Evolutionary conservation across 2,888 invertebrate genomes (phyloP), one percentile per base, ranked within the genome.

Genomic region (Aleiodes alternator): DNA sequence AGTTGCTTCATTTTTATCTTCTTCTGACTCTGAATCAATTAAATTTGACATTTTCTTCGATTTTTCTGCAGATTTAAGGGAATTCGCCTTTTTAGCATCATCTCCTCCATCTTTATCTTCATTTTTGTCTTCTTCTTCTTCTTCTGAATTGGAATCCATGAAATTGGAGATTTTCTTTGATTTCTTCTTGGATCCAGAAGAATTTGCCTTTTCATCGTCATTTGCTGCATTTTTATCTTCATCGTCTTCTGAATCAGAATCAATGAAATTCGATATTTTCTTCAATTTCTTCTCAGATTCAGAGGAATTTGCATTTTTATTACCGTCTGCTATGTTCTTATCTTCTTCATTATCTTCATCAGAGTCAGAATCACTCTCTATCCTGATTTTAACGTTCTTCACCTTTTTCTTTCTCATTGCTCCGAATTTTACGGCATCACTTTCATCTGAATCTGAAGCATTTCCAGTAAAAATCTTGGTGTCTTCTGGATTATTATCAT

Each of bases 11-110:
- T 23, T 23, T 23, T 23, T 23, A 2, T 78, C 70, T 59, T 79
- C 81, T 53, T 84, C 84, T 5, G 84, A 84, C 66, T 85, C 85
- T 51, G 84, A 80, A 77, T 85, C 84, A 11, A 85, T 72, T 57
- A 85, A 50, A 9, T 57, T 72, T 55, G 76, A 82, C 4, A 82
- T 50, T 66, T 78, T 79, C 7, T 75, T 80, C 12, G 78, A 78
- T 75, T 80, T 82, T 81, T 82, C 71, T 59, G 34, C 5, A 34
- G 6, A 6, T 6, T 34, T 4, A 34, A 6, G 6, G 4, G 6
- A 34, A 34, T 34, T 34, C 4, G 6, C 0, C 2, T 6, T 6
- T 34, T 6, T 34, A 34, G 1, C 34, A 34, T 1, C 1, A 34
- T 34, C 4, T 34, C 2, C 34, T 31, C 5, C 31, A 31, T 31